phyloP scores from a whole-genome alignment of 2,888 invertebrate species.

The Drosophila incognita region DNA sequence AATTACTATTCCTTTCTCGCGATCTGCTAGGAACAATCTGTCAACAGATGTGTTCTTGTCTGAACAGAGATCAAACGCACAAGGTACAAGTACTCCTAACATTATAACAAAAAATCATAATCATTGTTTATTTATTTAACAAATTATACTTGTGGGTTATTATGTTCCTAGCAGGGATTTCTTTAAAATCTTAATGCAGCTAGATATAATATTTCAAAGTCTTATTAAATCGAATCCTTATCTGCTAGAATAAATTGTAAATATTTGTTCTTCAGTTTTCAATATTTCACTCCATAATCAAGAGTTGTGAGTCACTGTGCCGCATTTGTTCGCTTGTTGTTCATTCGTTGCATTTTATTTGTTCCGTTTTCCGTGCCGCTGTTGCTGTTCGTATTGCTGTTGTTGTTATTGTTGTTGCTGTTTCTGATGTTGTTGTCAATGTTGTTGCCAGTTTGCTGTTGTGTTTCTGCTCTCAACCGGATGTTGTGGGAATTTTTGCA shows the following conservation, averaged over 20 bases:
- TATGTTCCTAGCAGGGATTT: neutral
- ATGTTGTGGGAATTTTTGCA: conserved; percentile 81
- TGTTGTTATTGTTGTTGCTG: conserved; percentile 16
- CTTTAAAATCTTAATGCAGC: rapidly evolving
- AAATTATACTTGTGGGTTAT: neutral
- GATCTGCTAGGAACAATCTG: neutral
- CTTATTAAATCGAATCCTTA: neutral
- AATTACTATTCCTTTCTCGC: neutral
- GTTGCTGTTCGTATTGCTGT: conserved; percentile 42
- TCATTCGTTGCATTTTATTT: conserved; percentile 65
- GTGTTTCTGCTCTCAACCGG: conserved; percentile 73
- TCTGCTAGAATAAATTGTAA: neutral
- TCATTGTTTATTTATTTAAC: neutral
- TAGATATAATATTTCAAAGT: neutral
- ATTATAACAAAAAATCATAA: too few species aligned
- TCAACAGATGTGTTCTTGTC: neutral
- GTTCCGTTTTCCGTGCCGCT: conserved; percentile 65
- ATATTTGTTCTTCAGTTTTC: neutral
- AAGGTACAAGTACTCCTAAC: too few species aligned
- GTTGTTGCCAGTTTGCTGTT: conserved; percentile 45
- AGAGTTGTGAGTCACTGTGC: conserved; percentile 38
- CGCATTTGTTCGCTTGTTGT: conserved; percentile 28
- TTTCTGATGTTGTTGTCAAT: conserved; percentile 31
- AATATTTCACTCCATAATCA: neutral
- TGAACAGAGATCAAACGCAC: too few species aligned